Conservation (phyloP, 1,140 invertebrate genomes). For the Branchinecta lindahli region DNA sequence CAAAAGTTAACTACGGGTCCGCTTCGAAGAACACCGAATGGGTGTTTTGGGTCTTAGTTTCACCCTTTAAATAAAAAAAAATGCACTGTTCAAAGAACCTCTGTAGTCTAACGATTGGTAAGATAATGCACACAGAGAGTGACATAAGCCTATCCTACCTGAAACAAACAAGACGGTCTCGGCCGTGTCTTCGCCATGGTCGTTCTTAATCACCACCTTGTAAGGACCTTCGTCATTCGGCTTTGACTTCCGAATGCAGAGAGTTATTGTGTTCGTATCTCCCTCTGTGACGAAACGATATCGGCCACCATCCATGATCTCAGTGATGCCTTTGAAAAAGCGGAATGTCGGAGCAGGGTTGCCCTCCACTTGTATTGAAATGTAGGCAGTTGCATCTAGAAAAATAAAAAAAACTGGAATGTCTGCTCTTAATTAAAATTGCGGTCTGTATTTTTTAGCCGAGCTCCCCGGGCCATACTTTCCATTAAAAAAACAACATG, state of each 20-base stretch:
- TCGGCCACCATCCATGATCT: constrained; percentile 79
- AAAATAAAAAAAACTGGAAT: constrained; percentile 20
- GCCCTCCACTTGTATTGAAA: constrained; percentile 74
- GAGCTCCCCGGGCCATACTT: too few species aligned
- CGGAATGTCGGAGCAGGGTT: constrained; percentile 84
- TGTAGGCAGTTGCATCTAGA: constrained; percentile 69
- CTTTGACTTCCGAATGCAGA: constrained; percentile 90
- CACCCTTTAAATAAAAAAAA: background rate
- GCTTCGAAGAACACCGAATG: too few species aligned
- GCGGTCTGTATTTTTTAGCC: too few species aligned
- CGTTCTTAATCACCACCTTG: constrained; percentile 77
- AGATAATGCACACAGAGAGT: too few species aligned
- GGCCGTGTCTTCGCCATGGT: constrained; percentile 81
- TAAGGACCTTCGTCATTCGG: constrained; percentile 95
- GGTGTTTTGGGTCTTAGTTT: constrained; percentile 11
- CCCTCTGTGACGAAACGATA: constrained; percentile 83
- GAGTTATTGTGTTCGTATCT: constrained; percentile 68
- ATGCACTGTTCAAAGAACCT: background rate
- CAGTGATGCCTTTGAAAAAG: constrained; percentile 82
- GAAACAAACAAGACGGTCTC: constrained; percentile 92
- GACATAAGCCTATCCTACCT: constrained; percentile 40
- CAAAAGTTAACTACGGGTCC: too few species aligned
- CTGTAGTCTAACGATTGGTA: too few species aligned
- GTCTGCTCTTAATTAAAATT: too few species aligned
- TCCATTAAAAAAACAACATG: too few species aligned